Evolutionary conservation across 2,888 invertebrate species (phyloP).

Genomic region (Scaeva pyrastri): DNA sequence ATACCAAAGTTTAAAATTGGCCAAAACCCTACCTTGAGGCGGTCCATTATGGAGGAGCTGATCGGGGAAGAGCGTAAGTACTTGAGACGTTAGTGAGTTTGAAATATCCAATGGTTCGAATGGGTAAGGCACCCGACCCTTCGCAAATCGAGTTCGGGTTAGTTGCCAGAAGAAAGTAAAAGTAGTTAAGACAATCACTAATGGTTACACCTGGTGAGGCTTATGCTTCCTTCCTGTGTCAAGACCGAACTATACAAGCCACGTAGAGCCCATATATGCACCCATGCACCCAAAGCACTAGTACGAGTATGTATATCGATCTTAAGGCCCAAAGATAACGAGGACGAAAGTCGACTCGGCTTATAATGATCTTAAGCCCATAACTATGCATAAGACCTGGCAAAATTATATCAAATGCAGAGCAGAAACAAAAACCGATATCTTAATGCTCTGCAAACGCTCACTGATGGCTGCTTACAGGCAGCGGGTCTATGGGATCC

Average conservation of each 20-base stretch:
- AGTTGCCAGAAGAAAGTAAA: constrained; percentile 52
- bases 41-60: neutral
- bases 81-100: neutral
- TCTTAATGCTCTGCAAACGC: neutral
- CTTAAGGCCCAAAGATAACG: constrained; percentile 13
- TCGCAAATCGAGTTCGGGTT: constrained; percentile 12
- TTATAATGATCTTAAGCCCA: constrained; percentile 39
- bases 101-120: neutral
- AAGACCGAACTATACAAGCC: neutral
- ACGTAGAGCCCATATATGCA: constrained; percentile 38
- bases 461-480: neutral
- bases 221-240: constrained; percentile 69
- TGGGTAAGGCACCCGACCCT: constrained; percentile 42
- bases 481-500: neutral
- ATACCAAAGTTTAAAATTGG: constrained; percentile 15
- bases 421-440: constrained; percentile 11
- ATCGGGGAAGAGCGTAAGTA: neutral
- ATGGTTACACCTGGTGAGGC: constrained; percentile 44
- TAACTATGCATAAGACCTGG: constrained; percentile 37
- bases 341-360: neutral
- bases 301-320: neutral
- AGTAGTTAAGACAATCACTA: constrained; percentile 54
- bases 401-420: constrained; percentile 47
- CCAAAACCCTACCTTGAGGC: constrained; percentile 33
- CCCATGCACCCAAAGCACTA: no score